phyloP scores from a whole-genome alignment of 2,113 vertebrate genomes.

The Alosa alosa region DNA sequence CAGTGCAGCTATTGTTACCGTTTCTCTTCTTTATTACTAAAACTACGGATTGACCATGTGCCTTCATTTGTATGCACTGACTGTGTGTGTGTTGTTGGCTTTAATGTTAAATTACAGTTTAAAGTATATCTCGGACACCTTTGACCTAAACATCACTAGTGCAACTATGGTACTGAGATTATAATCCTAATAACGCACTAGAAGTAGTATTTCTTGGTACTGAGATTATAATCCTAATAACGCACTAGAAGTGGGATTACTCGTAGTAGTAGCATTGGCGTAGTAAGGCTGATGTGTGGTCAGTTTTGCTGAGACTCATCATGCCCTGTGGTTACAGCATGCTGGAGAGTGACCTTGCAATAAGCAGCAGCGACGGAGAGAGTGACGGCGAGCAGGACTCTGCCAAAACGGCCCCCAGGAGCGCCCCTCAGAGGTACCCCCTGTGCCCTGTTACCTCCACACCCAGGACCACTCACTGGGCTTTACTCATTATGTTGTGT shows the following conservation, averaged over 20 bases:
- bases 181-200: no score
- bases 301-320: neutral
- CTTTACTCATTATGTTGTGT: no score
- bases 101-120: no score
- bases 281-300: no score
- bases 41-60: neutral
- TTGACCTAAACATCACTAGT: no score
- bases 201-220: no score
- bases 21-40: neutral
- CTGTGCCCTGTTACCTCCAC: neutral
- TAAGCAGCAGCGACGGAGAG: slow-evolving; percentile 94
- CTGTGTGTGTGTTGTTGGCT: neutral
- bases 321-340: slow-evolving; percentile 67
- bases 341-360: slow-evolving; percentile 94
- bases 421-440: slow-evolving; percentile 82
- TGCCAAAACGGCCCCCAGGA: slow-evolving; percentile 87
- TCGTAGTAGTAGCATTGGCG: no score
- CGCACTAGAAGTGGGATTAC: no score
- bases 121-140: no score
- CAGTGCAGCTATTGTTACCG: neutral
- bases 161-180: no score
- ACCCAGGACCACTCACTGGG: no score
- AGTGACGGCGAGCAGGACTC: slow-evolving; percentile 95
- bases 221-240: no score
- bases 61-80: neutral